Evolutionary conservation across 2,888 invertebrate genomes (phyloP), one percentile per base, ranked within the genome.

Genomic region (Margaritifera margaritifera): DNA sequence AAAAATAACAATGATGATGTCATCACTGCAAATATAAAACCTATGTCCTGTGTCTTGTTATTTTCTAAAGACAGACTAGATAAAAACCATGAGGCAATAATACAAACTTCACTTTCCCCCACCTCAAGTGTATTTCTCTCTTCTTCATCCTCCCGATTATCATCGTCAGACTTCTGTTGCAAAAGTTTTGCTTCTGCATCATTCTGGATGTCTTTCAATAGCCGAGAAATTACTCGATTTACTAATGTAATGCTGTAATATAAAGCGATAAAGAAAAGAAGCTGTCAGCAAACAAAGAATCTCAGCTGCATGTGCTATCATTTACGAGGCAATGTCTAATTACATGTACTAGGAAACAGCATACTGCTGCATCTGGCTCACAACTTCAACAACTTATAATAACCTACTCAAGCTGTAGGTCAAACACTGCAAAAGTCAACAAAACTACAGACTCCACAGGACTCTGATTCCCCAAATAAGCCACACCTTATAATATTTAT

Each of bases 191-290:
- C 62, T 62, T 66, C 56, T 24, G 74, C 66, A 51, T 75, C 69
- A 18, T 62, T 50, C 18, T 78, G 68, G 20, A 82, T 71, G 11
- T 74, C 75, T 15, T 78, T 74, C 71, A 80, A 80, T n/a, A 80
- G 70, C 57, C 77, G 53, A 19, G 71, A 66, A 24, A 78, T 64
- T 6, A 78, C 75, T 25, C 78, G 68, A 27, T 69, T 71, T 19
- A 71, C 62, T 0, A 79, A 27, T 6, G 50, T 66, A 15, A 58
- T 54, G 55, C 80, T 80, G 69, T 4, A 70, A 74, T 42, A 55
- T 54, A 22, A 70, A 54, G 42, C 15, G 42, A 42, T 15, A 42
- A 19, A 42, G 18, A 60, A 27, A 22, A 55, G 20, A 22, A 20
- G 19, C 4, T 57, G 27, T 58, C 6, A n/a, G 58, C 24, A 57